Percentiles rank a stretch among this genome's conserved stretches.
Conservation (phyloP, 2,113 vertebrate species). For the Paralichthys olivaceus region DNA sequence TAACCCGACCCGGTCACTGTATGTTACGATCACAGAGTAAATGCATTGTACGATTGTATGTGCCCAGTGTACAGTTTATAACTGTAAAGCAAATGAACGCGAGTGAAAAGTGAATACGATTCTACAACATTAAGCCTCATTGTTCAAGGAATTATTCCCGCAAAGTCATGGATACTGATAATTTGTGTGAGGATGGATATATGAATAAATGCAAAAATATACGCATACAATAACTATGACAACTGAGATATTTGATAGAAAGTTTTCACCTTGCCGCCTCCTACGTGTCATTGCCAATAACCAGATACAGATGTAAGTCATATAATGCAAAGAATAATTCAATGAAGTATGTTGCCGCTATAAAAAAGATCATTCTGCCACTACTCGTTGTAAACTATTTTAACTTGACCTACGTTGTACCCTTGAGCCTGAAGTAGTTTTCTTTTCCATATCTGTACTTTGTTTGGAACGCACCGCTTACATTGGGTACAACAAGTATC, state of each 20-base stretch:
- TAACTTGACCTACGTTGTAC: slow-evolving; percentile 3
- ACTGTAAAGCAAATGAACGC: slow-evolving; percentile 43
- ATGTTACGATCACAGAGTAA: slow-evolving; percentile 21
- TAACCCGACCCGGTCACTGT: too few relatives aligned
- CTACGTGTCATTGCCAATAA: background rate
- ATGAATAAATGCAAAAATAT: slow-evolving; percentile 49
- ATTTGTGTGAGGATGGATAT: slow-evolving; percentile 33
- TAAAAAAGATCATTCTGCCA: background rate
- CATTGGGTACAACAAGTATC: slow-evolving; percentile 97
- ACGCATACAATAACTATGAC: slow-evolving; percentile 20
- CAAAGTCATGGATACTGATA: slow-evolving; percentile 19
- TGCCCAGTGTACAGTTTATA: slow-evolving; percentile 36
- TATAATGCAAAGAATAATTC: slow-evolving; percentile 12
- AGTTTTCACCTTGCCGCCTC: background rate
- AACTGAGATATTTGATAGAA: slow-evolving; percentile 2
- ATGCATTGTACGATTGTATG: slow-evolving; percentile 35
- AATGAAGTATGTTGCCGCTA: slow-evolving; percentile 1
- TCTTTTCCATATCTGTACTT: too few relatives aligned
- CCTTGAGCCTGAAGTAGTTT: slow-evolving; percentile 29
- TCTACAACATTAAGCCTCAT: slow-evolving; percentile 19
- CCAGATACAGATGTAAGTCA: background rate
- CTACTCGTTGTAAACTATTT: slow-evolving; percentile 20
- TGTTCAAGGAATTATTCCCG: slow-evolving; percentile 24
- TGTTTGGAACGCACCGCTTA: slow-evolving; percentile 72
- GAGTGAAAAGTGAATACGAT: slow-evolving; percentile 15